Percentiles rank a stretch among this genome's conserved stretches.
Evolutionary conservation across 2,888 invertebrate species (phyloP).

Genomic region (Euclidia mi): DNA sequence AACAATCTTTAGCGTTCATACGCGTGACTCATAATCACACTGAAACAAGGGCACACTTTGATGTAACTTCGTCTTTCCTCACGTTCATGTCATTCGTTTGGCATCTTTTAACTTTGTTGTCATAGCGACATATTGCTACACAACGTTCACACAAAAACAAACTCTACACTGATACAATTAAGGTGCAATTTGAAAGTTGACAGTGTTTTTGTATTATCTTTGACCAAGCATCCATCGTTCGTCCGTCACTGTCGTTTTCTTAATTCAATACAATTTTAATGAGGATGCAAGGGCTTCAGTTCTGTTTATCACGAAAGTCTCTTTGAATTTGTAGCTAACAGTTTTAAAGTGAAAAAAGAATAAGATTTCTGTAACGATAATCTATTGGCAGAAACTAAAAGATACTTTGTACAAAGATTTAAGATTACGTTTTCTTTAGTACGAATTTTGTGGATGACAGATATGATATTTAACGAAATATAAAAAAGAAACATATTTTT

Average conservation of each 20-base stretch:
- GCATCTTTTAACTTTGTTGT: constrained; percentile 63
- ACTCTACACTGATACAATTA: constrained; percentile 19
- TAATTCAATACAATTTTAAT: constrained; percentile 62
- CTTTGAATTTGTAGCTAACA: constrained; percentile 30
- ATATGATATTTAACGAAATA: too few relatives aligned
- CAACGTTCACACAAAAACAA: constrained; percentile 12
- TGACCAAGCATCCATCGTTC: constrained; percentile 51
- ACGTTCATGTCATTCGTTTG: constrained; percentile 68
- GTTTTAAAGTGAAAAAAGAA: constrained; percentile 17
- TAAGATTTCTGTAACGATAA: constrained; percentile 23
- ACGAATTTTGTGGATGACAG: too few relatives aligned
- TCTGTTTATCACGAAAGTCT: constrained; percentile 30
- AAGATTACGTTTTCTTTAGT: neutral
- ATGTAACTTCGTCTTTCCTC: constrained; percentile 63
- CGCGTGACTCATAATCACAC: constrained; percentile 62
- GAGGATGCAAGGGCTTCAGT: constrained; percentile 52
- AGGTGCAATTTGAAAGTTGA: constrained; percentile 5
- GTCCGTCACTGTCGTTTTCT: constrained; percentile 50
- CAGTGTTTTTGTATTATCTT: constrained; percentile 24
- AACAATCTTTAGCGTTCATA: constrained; percentile 45
- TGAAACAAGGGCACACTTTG: constrained; percentile 63
- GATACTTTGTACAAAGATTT: constrained; percentile 1
- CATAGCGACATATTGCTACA: constrained; percentile 22
- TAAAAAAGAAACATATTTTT: too few relatives aligned
- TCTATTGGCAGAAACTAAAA: constrained; percentile 7